Conservation (phyloP, 1,140 invertebrate species). For the Spodoptera litura region DNA sequence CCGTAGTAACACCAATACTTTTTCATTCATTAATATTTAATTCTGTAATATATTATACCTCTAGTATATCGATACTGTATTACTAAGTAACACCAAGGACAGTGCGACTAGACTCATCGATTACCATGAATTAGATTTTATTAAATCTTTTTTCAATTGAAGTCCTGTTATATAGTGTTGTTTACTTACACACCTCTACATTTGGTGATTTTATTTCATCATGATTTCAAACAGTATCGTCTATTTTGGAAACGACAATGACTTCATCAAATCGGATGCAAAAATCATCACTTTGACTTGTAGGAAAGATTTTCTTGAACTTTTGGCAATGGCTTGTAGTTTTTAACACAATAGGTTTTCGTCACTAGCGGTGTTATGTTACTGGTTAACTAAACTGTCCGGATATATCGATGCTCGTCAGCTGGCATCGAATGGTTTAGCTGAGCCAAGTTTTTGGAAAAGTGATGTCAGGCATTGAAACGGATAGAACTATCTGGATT, state of each 20-base stretch:
- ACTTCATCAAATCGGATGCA: slow-evolving; percentile 23
- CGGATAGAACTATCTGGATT: slow-evolving; percentile 18
- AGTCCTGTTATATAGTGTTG: neutral
- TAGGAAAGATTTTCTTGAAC: neutral
- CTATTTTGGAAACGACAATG: slow-evolving; percentile 21
- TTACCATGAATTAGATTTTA: neutral
- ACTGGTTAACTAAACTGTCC: slow-evolving; percentile 22
- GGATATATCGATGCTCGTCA: slow-evolving; percentile 22
- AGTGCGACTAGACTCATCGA: slow-evolving; percentile 15
- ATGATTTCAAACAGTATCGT: neutral
- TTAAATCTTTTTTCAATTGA: slow-evolving; percentile 7
- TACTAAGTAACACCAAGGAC: slow-evolving; percentile 15
- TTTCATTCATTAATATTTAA: too few relatives aligned
- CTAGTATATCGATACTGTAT: too few relatives aligned
- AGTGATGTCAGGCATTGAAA: neutral
- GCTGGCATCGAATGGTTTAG: slow-evolving; percentile 4
- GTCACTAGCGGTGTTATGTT: slow-evolving; percentile 12
- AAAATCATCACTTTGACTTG: slow-evolving; percentile 15
- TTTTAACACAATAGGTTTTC: slow-evolving; percentile 32
- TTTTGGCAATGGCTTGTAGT: slow-evolving; percentile 15
- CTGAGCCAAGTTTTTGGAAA: slow-evolving; percentile 17
- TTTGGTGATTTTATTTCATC: too few relatives aligned
- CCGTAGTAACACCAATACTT: too few relatives aligned
- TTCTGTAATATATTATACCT: too few relatives aligned
- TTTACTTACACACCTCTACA: too few relatives aligned